These are phyloP conservation scores for Gephyroberyx darwinii DNA, from an alignment of 2,797 vertebrate genomes.

Conservation along the genomic window DNA sequence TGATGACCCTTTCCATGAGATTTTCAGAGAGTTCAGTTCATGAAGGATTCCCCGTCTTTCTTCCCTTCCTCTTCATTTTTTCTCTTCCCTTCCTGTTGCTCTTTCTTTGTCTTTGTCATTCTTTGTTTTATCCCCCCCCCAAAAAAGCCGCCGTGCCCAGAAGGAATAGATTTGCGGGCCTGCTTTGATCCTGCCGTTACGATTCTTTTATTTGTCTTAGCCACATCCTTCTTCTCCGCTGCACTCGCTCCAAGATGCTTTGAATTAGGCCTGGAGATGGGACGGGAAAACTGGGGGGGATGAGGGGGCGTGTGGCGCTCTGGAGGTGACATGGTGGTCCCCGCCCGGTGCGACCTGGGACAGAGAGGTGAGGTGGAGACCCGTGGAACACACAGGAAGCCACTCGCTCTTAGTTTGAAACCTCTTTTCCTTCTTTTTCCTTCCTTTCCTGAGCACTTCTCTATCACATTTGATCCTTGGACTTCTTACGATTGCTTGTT, in stretches of 20 bases:
- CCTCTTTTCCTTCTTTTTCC: not conserved
- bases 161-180: conserved; percentile 89
- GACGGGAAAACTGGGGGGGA: conserved; percentile 18
- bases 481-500: not conserved
- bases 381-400: not conserved
- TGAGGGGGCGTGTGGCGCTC: conserved; percentile 48
- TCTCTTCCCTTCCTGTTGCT: conserved; percentile 41
- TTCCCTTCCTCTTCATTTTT: conserved; percentile 19
- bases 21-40: conserved; percentile 67
- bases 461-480: not conserved
- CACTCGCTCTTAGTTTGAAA: not conserved
- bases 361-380: not conserved
- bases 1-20: conserved; percentile 73
- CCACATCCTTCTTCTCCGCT: conserved; percentile 87
- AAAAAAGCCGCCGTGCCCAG: conserved; percentile 82
- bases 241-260: conserved; percentile 89
- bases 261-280: conserved; percentile 81
- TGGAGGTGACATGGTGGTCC: conserved; percentile 51
- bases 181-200: conserved; percentile 90
- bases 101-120: conserved; percentile 67
- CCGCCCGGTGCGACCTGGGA: conserved; percentile 29
- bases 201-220: conserved; percentile 90
- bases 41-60: conserved; percentile 47
- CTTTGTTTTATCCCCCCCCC: conserved; percentile 73
- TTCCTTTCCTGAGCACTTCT: not conserved